Conservation (phyloP, 2,797 vertebrate species). For the Pangasius mekongensis region DNA sequence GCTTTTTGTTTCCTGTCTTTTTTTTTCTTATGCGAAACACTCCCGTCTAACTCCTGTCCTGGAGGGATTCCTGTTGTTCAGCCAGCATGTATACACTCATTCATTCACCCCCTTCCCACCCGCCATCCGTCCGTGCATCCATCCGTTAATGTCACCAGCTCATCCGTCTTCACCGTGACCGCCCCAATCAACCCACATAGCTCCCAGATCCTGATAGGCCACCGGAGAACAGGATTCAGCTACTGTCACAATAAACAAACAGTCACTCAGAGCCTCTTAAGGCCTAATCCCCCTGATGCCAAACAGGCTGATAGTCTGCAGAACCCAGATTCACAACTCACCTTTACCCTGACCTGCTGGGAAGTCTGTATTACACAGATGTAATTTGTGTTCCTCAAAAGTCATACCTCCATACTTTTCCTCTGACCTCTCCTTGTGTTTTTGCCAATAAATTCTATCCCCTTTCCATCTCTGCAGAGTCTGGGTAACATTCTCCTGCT, state of each 20-base stretch:
- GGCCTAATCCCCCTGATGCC: constrained; percentile 71
- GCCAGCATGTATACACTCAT: constrained; percentile 69
- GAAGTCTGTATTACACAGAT: constrained; percentile 47
- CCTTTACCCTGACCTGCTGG: constrained; percentile 16
- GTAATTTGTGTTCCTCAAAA: constrained; percentile 52
- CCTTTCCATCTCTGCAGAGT: constrained; percentile 29
- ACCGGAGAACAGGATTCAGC: constrained; percentile 60
- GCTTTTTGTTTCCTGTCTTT: constrained; percentile 58
- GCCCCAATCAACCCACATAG: constrained; percentile 66
- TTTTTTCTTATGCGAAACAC: constrained; percentile 57
- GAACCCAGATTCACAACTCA: constrained; percentile 20
- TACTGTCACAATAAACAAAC: constrained; percentile 81
- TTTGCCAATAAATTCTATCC: constrained; percentile 30
- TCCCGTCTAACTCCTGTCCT: constrained; percentile 67
- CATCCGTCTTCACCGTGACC: constrained; percentile 77
- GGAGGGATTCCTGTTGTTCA: constrained; percentile 69
- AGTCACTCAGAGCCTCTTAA: constrained; percentile 69
- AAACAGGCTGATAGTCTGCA: constrained; percentile 60
- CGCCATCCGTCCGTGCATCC: constrained; percentile 68
- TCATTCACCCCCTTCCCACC: constrained; percentile 56
- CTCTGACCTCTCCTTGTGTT: constrained; percentile 47
- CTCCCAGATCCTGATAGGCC: constrained; percentile 70
- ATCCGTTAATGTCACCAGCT: constrained; percentile 76
- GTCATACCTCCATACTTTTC: constrained; percentile 27
- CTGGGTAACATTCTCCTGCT: constrained; percentile 60